A percentile compares a stretch with the other conserved stretches of the same genome.
Evolutionary conservation across 2,888 invertebrate genomes (phyloP).

Genomic region (Lochmaea crataegi): DNA sequence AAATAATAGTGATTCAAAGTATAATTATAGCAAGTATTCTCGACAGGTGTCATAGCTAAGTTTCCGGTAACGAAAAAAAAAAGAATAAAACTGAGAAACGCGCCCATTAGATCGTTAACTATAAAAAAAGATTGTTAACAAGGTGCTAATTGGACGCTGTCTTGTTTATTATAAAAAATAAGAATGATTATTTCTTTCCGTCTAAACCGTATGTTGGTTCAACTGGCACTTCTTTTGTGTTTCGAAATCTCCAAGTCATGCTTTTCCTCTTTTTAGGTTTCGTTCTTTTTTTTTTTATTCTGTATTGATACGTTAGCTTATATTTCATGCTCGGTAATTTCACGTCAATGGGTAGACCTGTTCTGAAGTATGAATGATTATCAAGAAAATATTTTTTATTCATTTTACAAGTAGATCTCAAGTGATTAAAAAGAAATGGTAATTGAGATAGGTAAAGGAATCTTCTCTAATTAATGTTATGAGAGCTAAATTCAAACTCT

Average conservation of each 20-base stretch:
- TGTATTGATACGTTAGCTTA: conserved; percentile 19
- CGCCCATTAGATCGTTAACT: conserved; percentile 60
- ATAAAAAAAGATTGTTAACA: conserved; percentile 49
- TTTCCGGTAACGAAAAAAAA: conserved; percentile 59
- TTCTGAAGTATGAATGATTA: conserved; percentile 7
- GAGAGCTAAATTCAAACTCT: no score
- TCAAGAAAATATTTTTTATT: neutral
- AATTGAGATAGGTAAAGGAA: no score
- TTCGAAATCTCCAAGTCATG: conserved; percentile 55
- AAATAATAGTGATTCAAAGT: conserved; percentile 34
- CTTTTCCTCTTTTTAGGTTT: conserved; percentile 18
- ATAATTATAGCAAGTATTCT: conserved; percentile 20
- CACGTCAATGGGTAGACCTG: conserved; percentile 17
- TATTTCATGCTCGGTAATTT: conserved; percentile 26
- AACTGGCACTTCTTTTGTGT: conserved; percentile 53
- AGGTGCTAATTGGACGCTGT: conserved; percentile 61
- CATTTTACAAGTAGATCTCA: neutral
- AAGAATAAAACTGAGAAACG: conserved; percentile 60
- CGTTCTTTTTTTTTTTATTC: neutral
- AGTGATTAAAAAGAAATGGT: no score
- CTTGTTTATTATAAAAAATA: conserved; percentile 55
- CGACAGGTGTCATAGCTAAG: conserved; percentile 59
- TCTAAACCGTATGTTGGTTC: conserved; percentile 53
- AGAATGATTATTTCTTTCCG: conserved; percentile 54
- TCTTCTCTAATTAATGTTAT: no score